phyloP scores from a whole-genome alignment of 2,113 vertebrate species.

The Meriones unguiculatus region DNA sequence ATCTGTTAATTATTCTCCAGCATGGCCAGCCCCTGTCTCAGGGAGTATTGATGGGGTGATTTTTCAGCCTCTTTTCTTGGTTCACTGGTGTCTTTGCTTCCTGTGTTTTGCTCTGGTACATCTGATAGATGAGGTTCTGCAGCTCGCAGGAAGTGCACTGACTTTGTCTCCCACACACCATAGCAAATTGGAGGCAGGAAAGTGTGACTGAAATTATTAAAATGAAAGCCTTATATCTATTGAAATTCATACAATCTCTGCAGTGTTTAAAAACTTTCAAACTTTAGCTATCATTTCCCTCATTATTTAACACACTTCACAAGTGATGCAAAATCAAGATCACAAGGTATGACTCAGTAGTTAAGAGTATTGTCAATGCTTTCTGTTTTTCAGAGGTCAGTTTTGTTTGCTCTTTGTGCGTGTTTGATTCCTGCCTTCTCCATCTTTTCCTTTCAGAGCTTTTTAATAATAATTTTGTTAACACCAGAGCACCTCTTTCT shows the following conservation, averaged over 20 bases:
- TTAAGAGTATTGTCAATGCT: background rate
- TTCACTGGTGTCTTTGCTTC: conserved; percentile 22
- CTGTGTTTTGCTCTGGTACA: background rate
- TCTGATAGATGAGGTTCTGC: conserved; percentile 28
- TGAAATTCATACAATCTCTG: background rate
- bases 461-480: conserved; percentile 29
- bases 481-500: background rate
- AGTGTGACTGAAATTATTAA: conserved; percentile 22
- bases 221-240: background rate
- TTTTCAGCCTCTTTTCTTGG: background rate
- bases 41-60: background rate
- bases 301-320: conserved; percentile 29
- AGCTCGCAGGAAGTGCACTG: background rate
- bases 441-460: background rate
- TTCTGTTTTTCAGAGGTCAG: conserved; percentile 7
- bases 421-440: background rate
- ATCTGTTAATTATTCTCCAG: conserved; percentile 18
- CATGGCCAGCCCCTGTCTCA: background rate
- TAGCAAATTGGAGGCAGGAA: background rate
- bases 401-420: background rate
- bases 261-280: background rate
- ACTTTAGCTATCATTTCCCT: background rate
- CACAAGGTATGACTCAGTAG: background rate
- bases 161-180: conserved; percentile 36
- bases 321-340: conserved; percentile 17